phyloP scores from a whole-genome alignment of 2,113 vertebrate genomes.

The Lota lota region DNA sequence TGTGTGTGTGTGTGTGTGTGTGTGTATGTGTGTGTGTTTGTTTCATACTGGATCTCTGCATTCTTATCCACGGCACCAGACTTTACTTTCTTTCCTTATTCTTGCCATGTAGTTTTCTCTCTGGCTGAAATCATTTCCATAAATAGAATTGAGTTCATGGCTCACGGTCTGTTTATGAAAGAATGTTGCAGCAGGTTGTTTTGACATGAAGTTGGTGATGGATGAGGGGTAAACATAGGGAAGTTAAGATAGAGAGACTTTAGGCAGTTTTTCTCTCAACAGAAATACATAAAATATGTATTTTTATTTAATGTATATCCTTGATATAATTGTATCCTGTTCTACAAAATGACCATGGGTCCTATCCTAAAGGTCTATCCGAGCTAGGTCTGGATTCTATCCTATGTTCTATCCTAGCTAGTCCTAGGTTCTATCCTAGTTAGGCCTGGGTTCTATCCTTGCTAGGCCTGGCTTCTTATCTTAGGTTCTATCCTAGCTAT shows the following conservation, averaged over 20 bases:
- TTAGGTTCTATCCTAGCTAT: too few species aligned
- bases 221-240: neutral
- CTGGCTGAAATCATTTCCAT: conserved; percentile 53
- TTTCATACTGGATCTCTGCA: conserved; percentile 35
- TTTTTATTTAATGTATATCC: too few species aligned
- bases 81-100: conserved; percentile 6
- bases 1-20: conserved; percentile 11
- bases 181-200: neutral
- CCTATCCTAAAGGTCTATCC: too few species aligned
- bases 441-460: too few species aligned
- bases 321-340: too few species aligned
- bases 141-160: conserved; percentile 31
- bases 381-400: too few species aligned
- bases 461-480: too few species aligned
- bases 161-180: neutral
- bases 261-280: neutral
- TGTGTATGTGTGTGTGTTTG: conserved; percentile 61
- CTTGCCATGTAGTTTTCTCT: conserved; percentile 11
- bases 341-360: too few species aligned
- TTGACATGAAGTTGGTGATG: neutral
- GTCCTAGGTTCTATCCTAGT: too few species aligned
- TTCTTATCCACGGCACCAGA: conserved; percentile 20
- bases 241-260: conserved; percentile 2
- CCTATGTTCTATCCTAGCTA: too few species aligned
- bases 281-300: too few species aligned